Evolutionary conservation across 2,113 vertebrate genomes (phyloP).

Genomic region (Psilopsiagon aurifrons): DNA sequence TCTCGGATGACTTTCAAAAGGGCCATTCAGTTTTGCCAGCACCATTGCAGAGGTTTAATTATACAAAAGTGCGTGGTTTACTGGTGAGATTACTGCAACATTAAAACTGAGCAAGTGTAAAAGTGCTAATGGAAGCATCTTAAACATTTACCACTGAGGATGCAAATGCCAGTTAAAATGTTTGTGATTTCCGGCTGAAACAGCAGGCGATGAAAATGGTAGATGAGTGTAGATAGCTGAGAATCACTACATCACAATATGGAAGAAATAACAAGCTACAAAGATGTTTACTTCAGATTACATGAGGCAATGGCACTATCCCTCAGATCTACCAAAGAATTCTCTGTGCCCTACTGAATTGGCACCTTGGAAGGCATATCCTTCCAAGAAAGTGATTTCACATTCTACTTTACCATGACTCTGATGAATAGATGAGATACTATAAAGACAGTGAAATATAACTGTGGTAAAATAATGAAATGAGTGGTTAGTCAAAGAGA

Average conservation of each 20-base stretch:
- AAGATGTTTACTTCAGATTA: neutral
- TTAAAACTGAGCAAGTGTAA: neutral
- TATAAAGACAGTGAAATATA: neutral
- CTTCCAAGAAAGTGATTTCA: neutral
- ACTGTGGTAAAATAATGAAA: neutral
- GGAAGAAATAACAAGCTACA: neutral
- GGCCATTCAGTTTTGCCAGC: neutral
- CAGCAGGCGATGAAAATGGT: neutral
- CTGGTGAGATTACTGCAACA: neutral
- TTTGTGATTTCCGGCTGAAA: neutral
- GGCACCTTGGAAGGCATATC: fast-evolving
- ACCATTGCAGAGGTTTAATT: neutral
- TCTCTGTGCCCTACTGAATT: neutral
- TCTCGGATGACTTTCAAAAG: neutral
- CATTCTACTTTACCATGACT: neutral
- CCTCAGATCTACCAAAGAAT: neutral
- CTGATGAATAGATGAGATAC: neutral
- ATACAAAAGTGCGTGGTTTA: neutral
- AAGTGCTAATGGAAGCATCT: neutral
- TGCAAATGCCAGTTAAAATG: neutral
- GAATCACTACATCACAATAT: neutral
- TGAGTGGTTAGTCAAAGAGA: neutral
- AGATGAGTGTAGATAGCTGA: neutral
- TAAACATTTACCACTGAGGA: neutral
- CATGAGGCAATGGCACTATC: neutral